Percentiles rank a stretch among this genome's conserved stretches.
phyloP scores from a whole-genome alignment of 1,140 invertebrate genomes.

The Maconellicoccus hirsutus region DNA sequence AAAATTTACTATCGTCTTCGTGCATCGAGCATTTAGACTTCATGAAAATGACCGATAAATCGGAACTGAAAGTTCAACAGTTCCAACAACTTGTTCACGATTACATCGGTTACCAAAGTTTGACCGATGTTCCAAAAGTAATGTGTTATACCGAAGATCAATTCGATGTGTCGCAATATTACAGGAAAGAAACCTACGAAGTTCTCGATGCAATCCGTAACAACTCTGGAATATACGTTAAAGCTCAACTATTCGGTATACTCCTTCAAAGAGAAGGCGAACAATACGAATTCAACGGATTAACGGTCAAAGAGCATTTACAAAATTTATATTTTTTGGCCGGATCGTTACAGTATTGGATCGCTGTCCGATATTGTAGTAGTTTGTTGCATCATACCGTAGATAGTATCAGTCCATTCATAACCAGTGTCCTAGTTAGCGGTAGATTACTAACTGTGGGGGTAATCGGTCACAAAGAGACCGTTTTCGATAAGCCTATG shows the following conservation, averaged over 20 bases:
- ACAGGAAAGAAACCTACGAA: constrained; percentile 52
- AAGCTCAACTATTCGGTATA: constrained; percentile 74
- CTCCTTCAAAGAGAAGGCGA: constrained; percentile 70
- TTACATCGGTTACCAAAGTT: constrained; percentile 87
- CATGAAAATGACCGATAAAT: constrained; percentile 60
- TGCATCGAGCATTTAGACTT: constrained; percentile 95
- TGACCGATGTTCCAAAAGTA: constrained; percentile 89
- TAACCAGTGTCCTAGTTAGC: constrained; percentile 90
- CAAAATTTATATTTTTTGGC: constrained; percentile 72
- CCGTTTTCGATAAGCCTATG: constrained; percentile 92
- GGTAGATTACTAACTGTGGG: constrained; percentile 95
- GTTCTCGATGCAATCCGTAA: constrained; percentile 57
- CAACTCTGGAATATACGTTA: constrained; percentile 59
- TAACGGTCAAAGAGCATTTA: constrained; percentile 55
- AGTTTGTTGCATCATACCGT: constrained; percentile 86
- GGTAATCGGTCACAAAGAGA: constrained; percentile 85
- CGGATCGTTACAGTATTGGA: constrained; percentile 81
- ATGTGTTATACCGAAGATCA: constrained; percentile 54
- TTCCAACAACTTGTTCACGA: constrained; percentile 84
- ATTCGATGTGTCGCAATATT: constrained; percentile 21
- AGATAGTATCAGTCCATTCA: constrained; percentile 94
- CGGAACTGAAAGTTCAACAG: constrained; percentile 57
- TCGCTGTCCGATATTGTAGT: constrained; percentile 86
- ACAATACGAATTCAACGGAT: constrained; percentile 55
- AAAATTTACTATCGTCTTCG: constrained; percentile 89